phyloP scores from a whole-genome alignment of 2,113 vertebrate species.

The Lates calcarifer region DNA sequence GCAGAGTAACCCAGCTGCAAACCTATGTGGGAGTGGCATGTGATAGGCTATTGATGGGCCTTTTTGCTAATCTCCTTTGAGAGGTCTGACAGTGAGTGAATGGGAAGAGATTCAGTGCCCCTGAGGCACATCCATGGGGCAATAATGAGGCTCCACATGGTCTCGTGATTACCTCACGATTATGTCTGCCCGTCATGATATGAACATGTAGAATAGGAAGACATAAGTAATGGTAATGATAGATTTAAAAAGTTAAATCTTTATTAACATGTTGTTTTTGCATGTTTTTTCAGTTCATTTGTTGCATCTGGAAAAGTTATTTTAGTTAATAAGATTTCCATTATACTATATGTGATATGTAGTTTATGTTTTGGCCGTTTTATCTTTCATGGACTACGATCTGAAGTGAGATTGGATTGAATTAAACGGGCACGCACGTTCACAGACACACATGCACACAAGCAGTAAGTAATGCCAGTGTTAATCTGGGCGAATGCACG shows the following conservation, averaged over 20 bases:
- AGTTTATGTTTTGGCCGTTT: slow-evolving; percentile 15
- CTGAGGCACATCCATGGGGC: slow-evolving; percentile 57
- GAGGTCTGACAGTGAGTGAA: slow-evolving; percentile 60
- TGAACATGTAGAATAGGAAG: background rate
- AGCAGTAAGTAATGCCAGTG: slow-evolving; percentile 29
- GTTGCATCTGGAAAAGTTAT: background rate
- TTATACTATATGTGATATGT: background rate
- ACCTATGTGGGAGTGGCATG: slow-evolving; percentile 42
- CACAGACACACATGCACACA: background rate
- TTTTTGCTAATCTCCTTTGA: slow-evolving; percentile 64
- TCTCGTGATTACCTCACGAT: slow-evolving; percentile 40
- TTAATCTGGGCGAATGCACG: slow-evolving; percentile 61
- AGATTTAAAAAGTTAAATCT: background rate
- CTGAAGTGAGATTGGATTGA: slow-evolving; percentile 6
- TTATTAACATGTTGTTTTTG: background rate
- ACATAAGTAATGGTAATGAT: background rate
- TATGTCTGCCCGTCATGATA: background rate
- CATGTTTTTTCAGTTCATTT: too few relatives aligned
- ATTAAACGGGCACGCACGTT: background rate
- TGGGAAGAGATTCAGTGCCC: slow-evolving; percentile 49
- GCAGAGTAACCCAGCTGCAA: slow-evolving; percentile 14
- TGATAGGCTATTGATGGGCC: slow-evolving; percentile 63
- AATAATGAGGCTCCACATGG: slow-evolving; percentile 63
- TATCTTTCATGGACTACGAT: slow-evolving; percentile 11
- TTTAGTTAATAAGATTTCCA: slow-evolving; percentile 1